Evolutionary conservation across 2,888 invertebrate species (phyloP).

Genomic region (Ophonus ardosiacus): DNA sequence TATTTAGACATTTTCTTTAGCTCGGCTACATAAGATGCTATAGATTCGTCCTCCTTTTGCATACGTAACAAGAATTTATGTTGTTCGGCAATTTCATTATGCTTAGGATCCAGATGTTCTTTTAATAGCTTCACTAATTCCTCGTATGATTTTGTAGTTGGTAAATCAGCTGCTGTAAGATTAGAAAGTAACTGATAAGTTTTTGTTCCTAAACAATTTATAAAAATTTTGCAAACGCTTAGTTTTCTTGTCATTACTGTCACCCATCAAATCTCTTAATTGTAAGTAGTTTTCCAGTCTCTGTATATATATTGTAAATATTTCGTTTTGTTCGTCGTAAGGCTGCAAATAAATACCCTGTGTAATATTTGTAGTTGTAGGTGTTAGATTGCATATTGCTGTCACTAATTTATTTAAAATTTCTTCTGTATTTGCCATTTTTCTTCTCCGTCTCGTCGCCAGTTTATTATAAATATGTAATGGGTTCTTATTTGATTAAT

Average conservation of each 20-base stretch:
- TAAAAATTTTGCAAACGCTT: conserved; percentile 33
- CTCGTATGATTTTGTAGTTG: conserved; percentile 9
- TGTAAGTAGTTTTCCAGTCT: too few species aligned
- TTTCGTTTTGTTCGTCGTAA: too few species aligned
- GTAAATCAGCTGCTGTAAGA: background rate
- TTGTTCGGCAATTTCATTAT: conserved; percentile 30
- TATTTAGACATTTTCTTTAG: conserved; percentile 30
- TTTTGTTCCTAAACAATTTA: conserved; percentile 50
- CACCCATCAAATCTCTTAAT: conserved; percentile 8
- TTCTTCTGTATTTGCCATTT: too few species aligned
- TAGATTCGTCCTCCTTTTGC: conserved; percentile 19
- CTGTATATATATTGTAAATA: too few species aligned
- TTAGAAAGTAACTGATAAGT: too few species aligned
- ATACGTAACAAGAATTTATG: conserved; percentile 33
- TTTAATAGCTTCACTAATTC: conserved; percentile 28
- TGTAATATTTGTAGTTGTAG: too few species aligned
- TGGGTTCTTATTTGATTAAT: too few species aligned
- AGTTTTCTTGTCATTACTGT: background rate
- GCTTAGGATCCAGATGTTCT: conserved; percentile 22
- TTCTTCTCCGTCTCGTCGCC: too few species aligned
- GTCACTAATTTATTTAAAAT: too few species aligned
- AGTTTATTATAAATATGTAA: too few species aligned
- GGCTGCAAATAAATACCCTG: too few species aligned
- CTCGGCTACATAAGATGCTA: conserved; percentile 9
- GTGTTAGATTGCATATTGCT: too few species aligned